phyloP scores from a whole-genome alignment of 2,113 vertebrate genomes.

The Abramis brama region DNA sequence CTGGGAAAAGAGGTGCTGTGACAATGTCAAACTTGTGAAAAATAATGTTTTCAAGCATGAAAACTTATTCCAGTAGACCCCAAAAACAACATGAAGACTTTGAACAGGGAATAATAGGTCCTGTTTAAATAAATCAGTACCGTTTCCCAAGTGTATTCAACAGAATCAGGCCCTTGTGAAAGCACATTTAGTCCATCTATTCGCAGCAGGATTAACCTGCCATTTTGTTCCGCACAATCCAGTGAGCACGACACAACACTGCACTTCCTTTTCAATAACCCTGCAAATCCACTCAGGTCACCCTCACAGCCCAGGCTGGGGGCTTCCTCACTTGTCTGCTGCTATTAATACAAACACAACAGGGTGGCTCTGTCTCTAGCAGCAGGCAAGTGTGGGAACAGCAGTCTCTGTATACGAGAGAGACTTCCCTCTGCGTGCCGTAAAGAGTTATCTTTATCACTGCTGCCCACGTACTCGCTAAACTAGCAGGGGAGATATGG shows the following conservation, averaged over 20 bases:
- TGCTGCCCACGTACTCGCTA: background rate
- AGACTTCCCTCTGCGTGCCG: background rate
- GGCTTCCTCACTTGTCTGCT: slow-evolving; percentile 35
- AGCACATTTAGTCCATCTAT: slow-evolving; percentile 11
- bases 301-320: background rate
- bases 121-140: background rate
- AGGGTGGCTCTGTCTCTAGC: slow-evolving; percentile 26
- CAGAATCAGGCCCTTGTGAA: background rate
- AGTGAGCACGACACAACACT: slow-evolving; percentile 50
- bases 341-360: slow-evolving; percentile 40
- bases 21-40: no score
- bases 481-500: slow-evolving; percentile 24
- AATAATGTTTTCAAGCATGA: no score
- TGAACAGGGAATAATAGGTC: no score
- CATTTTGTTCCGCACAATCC: slow-evolving; percentile 40
- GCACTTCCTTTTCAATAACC: slow-evolving; percentile 44
- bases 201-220: slow-evolving; percentile 49
- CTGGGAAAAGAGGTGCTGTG: no score
- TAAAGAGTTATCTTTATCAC: slow-evolving; percentile 16
- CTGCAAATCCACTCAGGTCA: slow-evolving; percentile 39
- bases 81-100: no score
- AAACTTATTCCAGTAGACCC: no score
- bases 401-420: background rate
- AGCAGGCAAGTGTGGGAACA: slow-evolving; percentile 45
- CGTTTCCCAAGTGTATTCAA: background rate